A percentile compares a stretch with the other conserved stretches of the same genome.
These are phyloP conservation scores for Syrrhaptes paradoxus DNA, from an alignment of 2,113 vertebrate species.

Conservation along the genomic window DNA sequence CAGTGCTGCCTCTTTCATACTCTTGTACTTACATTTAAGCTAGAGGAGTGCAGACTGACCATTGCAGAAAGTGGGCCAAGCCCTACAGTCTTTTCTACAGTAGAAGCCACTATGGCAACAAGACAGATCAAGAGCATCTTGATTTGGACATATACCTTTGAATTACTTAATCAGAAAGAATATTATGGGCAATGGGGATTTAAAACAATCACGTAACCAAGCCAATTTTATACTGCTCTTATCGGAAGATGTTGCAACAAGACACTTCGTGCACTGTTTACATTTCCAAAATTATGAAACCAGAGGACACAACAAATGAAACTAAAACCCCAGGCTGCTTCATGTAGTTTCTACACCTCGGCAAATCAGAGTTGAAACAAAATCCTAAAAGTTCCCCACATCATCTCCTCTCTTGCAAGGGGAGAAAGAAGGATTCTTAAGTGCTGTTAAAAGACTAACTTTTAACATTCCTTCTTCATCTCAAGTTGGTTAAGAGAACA, in stretches of 20 bases:
- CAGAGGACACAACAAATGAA: background rate
- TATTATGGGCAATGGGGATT: background rate
- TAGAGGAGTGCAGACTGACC: background rate
- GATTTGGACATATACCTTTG: background rate
- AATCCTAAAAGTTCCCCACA: background rate
- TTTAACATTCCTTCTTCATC: background rate
- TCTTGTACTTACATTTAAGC: background rate
- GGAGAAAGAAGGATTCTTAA: background rate
- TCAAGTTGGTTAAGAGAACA: background rate
- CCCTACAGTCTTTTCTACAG: background rate
- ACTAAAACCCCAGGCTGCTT: background rate
- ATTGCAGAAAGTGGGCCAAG: background rate
- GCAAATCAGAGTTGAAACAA: background rate
- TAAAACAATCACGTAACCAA: background rate
- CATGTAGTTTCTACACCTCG: background rate
- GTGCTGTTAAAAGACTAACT: background rate
- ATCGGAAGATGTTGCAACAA: slow-evolving; percentile 19
- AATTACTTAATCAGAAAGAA: background rate
- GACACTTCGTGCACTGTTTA: background rate
- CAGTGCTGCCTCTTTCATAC: background rate
- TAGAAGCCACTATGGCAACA: background rate
- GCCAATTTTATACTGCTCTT: background rate
- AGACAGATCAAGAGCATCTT: background rate
- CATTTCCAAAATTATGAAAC: slow-evolving; percentile 14
- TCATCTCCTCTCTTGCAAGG: background rate